phyloP scores from a whole-genome alignment of 2,797 vertebrate genomes.

The Poeciliopsis turneri region DNA sequence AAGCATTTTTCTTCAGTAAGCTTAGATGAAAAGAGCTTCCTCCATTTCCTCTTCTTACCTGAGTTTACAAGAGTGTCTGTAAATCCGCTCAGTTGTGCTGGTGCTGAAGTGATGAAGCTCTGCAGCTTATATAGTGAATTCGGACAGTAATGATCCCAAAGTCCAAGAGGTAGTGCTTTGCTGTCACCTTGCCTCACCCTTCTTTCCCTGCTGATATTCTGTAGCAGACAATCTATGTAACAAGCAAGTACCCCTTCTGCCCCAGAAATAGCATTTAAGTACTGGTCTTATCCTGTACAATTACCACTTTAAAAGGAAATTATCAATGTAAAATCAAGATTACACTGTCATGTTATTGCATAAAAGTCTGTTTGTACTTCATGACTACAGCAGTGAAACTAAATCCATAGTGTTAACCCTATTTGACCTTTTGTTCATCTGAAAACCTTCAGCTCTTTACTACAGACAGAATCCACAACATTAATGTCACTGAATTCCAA shows the following conservation, averaged over 20 bases:
- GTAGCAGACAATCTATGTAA: constrained; percentile 21
- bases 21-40: not conserved
- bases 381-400: not conserved
- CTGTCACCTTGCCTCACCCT: constrained; percentile 68
- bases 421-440: constrained; percentile 16
- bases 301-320: not conserved
- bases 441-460: constrained; percentile 13
- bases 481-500: constrained; percentile 27
- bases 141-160: constrained; percentile 65
- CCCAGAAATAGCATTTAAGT: not conserved
- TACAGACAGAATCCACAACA: not conserved
- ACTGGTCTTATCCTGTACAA: not conserved
- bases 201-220: constrained; percentile 22
- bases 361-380: constrained; percentile 8
- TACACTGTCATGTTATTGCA: not conserved
- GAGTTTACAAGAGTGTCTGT: constrained; percentile 51
- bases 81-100: constrained; percentile 50
- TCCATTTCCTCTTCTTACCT: constrained; percentile 52
- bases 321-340: not conserved
- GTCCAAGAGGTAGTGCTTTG: constrained; percentile 68
- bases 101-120: constrained; percentile 29
- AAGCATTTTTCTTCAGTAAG: not conserved
- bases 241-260: not conserved
- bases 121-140: constrained; percentile 61
- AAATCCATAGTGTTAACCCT: constrained; percentile 4